A percentile compares a stretch with the other conserved stretches of the same genome.
phyloP scores from a whole-genome alignment of 2,113 vertebrate species.

The Pipa parva region DNA sequence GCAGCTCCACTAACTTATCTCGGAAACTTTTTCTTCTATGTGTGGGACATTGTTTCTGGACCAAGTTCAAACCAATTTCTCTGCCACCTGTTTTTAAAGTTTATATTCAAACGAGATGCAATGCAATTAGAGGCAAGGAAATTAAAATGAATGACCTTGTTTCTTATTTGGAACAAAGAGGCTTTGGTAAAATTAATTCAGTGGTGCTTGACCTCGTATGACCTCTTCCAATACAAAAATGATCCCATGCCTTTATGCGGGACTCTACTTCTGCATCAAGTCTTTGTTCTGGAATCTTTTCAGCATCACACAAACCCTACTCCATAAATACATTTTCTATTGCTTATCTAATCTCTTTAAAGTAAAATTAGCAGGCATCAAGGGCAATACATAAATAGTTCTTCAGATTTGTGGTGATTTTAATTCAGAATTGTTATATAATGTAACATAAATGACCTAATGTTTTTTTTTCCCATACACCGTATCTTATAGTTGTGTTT shows the following conservation, averaged over 20 bases:
- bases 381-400: constrained; percentile 1
- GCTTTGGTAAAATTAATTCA: constrained; percentile 69
- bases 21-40: constrained; percentile 44
- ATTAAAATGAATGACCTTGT: constrained; percentile 77
- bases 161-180: constrained; percentile 74
- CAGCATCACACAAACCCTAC: constrained; percentile 54
- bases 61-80: constrained; percentile 50
- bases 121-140: constrained; percentile 68
- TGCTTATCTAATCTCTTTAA: constrained; percentile 61
- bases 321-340: constrained; percentile 66
- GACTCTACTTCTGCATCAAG: constrained; percentile 49
- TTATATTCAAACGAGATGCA: constrained; percentile 63
- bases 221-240: constrained; percentile 58
- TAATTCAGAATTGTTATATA: too few species aligned
- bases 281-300: constrained; percentile 58
- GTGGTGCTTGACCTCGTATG: constrained; percentile 63
- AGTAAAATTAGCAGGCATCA: constrained; percentile 40
- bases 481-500: too few species aligned
- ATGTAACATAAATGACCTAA: too few species aligned
- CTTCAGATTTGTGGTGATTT: background rate
- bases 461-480: too few species aligned
- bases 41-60: constrained; percentile 63
- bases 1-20: constrained; percentile 44
- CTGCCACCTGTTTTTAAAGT: constrained; percentile 71
- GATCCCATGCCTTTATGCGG: constrained; percentile 63